A percentile compares a stretch with the other conserved stretches of the same genome.
Evolutionary conservation across 1,140 invertebrate genomes (phyloP).

Genomic region (Theocolax elegans): DNA sequence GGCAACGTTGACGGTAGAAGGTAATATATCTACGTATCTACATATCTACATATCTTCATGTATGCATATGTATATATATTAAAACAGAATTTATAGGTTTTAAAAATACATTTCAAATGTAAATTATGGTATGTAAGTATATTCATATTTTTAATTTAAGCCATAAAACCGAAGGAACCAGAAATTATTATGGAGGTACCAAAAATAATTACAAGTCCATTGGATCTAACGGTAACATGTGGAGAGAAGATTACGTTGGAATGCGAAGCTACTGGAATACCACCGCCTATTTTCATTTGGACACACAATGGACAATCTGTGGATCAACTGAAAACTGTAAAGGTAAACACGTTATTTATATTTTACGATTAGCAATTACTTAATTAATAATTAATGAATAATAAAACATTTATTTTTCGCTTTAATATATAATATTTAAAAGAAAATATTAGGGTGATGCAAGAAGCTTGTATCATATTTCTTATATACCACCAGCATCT

Average conservation of each 20-base stretch:
- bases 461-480: no score
- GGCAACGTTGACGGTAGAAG: conserved; percentile 68
- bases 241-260: conserved; percentile 77
- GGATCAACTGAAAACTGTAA: conserved; percentile 67
- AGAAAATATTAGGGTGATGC: no score
- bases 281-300: conserved; percentile 74
- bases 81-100: not conserved
- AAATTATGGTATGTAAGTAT: not conserved
- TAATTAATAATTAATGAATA: no score
- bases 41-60: no score
- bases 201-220: conserved; percentile 68
- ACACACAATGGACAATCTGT: conserved; percentile 75
- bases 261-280: conserved; percentile 73
- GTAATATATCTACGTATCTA: conserved; percentile 55
- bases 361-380: no score
- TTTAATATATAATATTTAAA: no score
- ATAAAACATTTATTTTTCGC: no score
- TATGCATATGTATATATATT: not conserved
- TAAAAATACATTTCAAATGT: not conserved
- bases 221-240: conserved; percentile 73
- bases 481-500: no score
- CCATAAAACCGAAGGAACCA: not conserved
- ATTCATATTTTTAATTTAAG: conserved; percentile 25
- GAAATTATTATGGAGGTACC: conserved; percentile 63
- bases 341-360: no score